A percentile compares a stretch with the other conserved stretches of the same genome.
Conservation (phyloP, 2,113 vertebrate species). For the Oriolus oriolus region DNA sequence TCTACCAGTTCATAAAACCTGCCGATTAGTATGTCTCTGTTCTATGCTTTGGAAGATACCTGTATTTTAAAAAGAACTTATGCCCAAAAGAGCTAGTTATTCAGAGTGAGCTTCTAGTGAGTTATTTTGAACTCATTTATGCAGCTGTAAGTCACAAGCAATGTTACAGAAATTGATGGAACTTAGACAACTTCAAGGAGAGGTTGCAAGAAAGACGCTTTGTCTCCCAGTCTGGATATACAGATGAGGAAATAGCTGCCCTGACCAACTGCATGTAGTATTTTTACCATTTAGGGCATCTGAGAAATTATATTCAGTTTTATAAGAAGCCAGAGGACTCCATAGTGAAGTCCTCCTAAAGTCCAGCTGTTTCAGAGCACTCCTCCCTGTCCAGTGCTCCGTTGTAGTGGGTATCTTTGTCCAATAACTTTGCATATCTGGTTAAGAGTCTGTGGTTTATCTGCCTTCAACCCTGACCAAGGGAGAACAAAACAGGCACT, state of each 20-base stretch:
- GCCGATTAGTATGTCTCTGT: neutral
- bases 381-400: neutral
- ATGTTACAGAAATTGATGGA: neutral
- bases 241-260: neutral
- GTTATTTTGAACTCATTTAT: neutral
- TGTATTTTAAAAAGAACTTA: neutral
- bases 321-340: neutral
- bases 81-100: neutral
- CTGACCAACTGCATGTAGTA: neutral
- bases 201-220: neutral
- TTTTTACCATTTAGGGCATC: neutral
- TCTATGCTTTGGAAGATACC: neutral
- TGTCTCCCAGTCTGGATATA: neutral
- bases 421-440: neutral
- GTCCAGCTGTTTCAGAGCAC: neutral
- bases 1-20: neutral
- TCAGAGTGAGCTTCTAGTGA: neutral
- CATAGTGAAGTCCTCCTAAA: neutral
- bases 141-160: neutral
- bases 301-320: neutral
- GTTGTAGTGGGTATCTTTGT: neutral
- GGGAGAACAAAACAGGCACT: neutral
- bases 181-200: neutral
- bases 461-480: neutral
- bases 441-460: neutral